phyloP scores from a whole-genome alignment of 2,888 invertebrate genomes.

The Oscheius sp. region DNA sequence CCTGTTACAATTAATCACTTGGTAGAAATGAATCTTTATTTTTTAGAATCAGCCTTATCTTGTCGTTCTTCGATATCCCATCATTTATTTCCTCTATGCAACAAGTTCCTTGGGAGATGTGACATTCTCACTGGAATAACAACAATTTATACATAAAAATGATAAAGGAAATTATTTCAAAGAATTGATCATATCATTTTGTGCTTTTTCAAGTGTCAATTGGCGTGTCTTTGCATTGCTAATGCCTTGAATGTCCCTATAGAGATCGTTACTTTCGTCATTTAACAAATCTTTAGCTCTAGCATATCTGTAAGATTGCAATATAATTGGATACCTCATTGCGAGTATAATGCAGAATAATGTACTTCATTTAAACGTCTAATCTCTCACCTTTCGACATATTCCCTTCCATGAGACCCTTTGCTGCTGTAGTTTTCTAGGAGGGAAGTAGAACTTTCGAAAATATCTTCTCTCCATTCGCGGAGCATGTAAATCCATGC shows the following conservation, averaged over 20 bases:
- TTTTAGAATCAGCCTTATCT: background rate
- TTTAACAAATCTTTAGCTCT: constrained; percentile 47
- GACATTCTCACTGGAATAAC: constrained; percentile 53
- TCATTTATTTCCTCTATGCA: background rate
- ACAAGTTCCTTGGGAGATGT: constrained; percentile 38
- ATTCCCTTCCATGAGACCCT: constrained; percentile 54
- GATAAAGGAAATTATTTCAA: background rate
- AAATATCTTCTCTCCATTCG: constrained; percentile 47
- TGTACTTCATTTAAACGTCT: background rate
- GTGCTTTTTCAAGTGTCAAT: constrained; percentile 30
- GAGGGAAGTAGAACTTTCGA: constrained; percentile 34
- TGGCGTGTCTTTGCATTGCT: constrained; percentile 14
- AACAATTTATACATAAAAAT: constrained; percentile 18
- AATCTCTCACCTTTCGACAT: constrained; percentile 52
- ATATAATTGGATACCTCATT: background rate
- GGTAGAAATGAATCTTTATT: constrained; percentile 4
- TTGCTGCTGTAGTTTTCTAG: constrained; percentile 48
- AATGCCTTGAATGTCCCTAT: constrained; percentile 41
- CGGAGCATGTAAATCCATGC: constrained; percentile 55
- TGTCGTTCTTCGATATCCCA: background rate
- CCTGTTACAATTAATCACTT: constrained; percentile 1
- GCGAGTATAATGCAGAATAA: background rate
- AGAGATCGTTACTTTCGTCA: constrained; percentile 35
- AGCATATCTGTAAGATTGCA: constrained; percentile 39
- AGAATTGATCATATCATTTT: background rate